Conservation (phyloP, 2,797 vertebrate species). For the Rhinogobio ventralis region DNA sequence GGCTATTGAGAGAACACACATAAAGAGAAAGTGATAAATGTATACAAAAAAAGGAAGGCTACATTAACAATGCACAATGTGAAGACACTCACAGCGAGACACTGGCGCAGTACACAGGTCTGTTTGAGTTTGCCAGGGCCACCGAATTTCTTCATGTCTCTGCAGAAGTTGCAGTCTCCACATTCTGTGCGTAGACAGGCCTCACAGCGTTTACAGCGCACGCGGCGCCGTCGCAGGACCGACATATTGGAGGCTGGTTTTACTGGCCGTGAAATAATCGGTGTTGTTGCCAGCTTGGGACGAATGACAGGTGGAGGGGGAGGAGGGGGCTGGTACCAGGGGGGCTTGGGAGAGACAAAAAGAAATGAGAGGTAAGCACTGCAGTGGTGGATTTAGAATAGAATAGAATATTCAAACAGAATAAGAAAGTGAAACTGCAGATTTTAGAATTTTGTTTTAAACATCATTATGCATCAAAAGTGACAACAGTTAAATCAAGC, state of each 20-base stretch:
- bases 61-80: not conserved
- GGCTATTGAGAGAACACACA: slow-evolving; percentile 80
- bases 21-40: slow-evolving; percentile 54
- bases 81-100: slow-evolving; percentile 86
- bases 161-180: slow-evolving; percentile 97
- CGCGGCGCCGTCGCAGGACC: slow-evolving; percentile 84
- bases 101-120: slow-evolving; percentile 93
- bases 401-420: not conserved
- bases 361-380: not conserved
- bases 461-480: not conserved
- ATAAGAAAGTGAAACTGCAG: not conserved
- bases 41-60: not conserved
- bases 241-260: slow-evolving; percentile 78
- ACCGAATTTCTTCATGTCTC: slow-evolving; percentile 98
- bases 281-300: slow-evolving; percentile 72
- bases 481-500: not conserved
- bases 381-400: not conserved
- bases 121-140: slow-evolving; percentile 96
- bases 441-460: not conserved
- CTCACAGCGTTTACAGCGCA: slow-evolving; percentile 93
- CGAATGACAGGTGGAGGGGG: slow-evolving; percentile 69
- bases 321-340: slow-evolving; percentile 79
- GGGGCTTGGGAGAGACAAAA: slow-evolving; percentile 66
- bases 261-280: slow-evolving; percentile 66
- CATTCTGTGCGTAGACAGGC: slow-evolving; percentile 95